Percentiles rank a stretch among this genome's conserved stretches.
Evolutionary conservation across 2,113 vertebrate species (phyloP).

Genomic region (Motacilla tschutschensis): DNA sequence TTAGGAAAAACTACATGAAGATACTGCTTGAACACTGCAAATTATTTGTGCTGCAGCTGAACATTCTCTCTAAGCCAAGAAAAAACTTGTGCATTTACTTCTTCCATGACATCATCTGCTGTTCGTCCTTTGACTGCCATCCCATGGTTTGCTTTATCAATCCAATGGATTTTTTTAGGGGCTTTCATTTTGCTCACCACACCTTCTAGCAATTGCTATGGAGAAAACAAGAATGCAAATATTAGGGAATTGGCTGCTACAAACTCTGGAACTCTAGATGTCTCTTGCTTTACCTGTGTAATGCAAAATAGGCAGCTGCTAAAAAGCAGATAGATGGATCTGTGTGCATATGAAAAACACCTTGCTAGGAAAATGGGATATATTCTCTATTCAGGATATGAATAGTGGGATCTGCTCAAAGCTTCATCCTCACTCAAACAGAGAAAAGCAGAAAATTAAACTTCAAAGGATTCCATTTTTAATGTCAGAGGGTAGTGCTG

Average conservation of each 20-base stretch:
- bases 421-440: background rate
- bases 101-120: conserved; percentile 79
- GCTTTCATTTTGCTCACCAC: conserved; percentile 81
- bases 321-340: background rate
- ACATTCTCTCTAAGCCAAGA: conserved; percentile 81
- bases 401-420: background rate
- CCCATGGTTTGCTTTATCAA: conserved; percentile 86
- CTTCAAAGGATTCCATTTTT: background rate
- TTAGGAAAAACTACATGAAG: background rate
- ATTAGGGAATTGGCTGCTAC: background rate
- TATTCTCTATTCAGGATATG: background rate
- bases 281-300: background rate
- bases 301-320: background rate
- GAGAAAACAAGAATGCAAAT: background rate
- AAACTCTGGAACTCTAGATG: background rate
- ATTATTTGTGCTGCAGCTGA: conserved; percentile 41
- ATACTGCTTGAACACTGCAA: background rate
- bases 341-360: background rate
- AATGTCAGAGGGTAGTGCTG: background rate
- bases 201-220: conserved; percentile 78
- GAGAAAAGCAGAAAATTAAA: background rate
- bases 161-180: conserved; percentile 81
- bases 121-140: conserved; percentile 82
- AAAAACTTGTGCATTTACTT: conserved; percentile 83
- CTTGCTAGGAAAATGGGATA: background rate